Conservation (phyloP, 2,113 vertebrate genomes). For the Chaetorhynchus papuensis region DNA sequence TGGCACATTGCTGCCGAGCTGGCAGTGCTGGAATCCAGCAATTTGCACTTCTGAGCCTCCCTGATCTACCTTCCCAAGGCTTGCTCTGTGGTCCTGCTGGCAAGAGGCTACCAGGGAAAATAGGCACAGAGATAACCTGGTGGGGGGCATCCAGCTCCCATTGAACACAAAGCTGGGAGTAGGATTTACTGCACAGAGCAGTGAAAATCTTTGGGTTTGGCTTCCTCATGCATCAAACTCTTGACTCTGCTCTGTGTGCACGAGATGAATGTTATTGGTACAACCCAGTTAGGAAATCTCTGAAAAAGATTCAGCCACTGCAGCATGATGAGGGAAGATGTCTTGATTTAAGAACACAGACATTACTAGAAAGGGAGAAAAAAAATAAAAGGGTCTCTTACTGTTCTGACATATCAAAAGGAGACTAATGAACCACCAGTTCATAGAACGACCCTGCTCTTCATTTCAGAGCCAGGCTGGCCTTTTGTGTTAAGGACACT, state of each 20-base stretch:
- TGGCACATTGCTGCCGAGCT: not conserved
- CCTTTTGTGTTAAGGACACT: slow-evolving; percentile 63
- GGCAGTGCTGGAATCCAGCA: not conserved
- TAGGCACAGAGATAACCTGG: not conserved
- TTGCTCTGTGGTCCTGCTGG: not conserved
- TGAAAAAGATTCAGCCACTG: slow-evolving; percentile 10
- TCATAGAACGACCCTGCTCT: slow-evolving; percentile 49
- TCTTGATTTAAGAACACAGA: slow-evolving; percentile 67
- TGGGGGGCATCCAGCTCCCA: not conserved
- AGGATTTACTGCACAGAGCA: not conserved
- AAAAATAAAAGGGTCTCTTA: slow-evolving; percentile 59
- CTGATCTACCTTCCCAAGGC: not conserved
- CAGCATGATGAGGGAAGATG: slow-evolving; percentile 44
- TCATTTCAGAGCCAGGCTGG: slow-evolving; percentile 62
- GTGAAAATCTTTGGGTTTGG: not conserved
- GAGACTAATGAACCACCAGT: slow-evolving; percentile 44
- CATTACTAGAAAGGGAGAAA: slow-evolving; percentile 57
- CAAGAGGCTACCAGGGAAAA: not conserved
- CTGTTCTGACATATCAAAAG: slow-evolving; percentile 72
- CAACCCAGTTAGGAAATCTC: slow-evolving; percentile 52
- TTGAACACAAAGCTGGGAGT: not conserved
- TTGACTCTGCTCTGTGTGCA: not conserved
- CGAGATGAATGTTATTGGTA: slow-evolving; percentile 11
- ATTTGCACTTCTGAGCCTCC: not conserved
- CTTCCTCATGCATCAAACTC: slow-evolving; percentile 18